Evolutionary conservation across 2,888 invertebrate species (phyloP).

Genomic region (Tridacna crocea): DNA sequence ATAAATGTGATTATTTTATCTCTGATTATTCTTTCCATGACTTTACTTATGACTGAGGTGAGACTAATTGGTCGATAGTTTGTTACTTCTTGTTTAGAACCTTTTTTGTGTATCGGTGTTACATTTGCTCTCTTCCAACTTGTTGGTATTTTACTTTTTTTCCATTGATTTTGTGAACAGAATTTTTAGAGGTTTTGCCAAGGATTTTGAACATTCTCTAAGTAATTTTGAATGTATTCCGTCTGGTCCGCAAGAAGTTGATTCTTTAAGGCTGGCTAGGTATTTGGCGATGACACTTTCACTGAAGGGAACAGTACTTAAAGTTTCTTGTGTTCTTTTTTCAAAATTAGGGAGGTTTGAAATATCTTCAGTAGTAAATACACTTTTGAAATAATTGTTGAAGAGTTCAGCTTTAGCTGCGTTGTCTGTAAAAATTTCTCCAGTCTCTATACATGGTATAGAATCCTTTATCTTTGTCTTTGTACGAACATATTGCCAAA

Average conservation of each 20-base stretch:
- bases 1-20: neutral
- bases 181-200: neutral
- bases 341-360: constrained; percentile 8
- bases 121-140: neutral
- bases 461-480: constrained; percentile 14
- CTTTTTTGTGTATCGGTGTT: constrained; percentile 1
- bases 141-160: neutral
- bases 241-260: neutral
- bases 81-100: neutral
- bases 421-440: neutral
- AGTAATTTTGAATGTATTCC: neutral
- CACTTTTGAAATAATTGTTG: constrained; percentile 2
- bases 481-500: neutral
- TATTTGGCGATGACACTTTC: neutral
- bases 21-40: neutral
- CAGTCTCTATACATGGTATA: neutral
- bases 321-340: neutral
- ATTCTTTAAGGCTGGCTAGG: constrained; percentile 1
- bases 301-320: neutral
- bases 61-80: constrained; percentile 5
- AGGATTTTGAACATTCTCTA: neutral
- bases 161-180: constrained; percentile 1
- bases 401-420: constrained; percentile 4
- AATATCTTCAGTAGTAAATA: constrained; percentile 6
- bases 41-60: neutral